A percentile compares a stretch with the other conserved stretches of the same genome.
Evolutionary conservation across 2,113 vertebrate genomes (phyloP).

Genomic region (Amblyornis subalaris): DNA sequence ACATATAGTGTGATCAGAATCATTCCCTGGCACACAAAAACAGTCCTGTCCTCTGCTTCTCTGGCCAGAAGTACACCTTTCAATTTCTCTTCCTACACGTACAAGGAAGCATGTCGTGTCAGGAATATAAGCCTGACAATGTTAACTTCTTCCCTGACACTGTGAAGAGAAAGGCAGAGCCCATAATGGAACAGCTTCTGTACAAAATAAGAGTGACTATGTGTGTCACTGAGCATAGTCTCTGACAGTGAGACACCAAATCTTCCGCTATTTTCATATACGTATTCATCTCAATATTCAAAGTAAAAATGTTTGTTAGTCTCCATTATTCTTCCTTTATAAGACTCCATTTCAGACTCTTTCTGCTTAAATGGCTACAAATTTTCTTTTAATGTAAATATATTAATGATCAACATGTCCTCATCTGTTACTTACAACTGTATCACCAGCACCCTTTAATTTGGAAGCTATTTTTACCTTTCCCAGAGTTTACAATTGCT

Average conservation of each 20-base stretch:
- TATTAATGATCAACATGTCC: not conserved
- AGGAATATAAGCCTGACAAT: not conserved
- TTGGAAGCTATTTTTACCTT: not conserved
- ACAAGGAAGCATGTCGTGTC: not conserved
- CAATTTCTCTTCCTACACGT: not conserved
- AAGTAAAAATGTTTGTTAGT: not conserved
- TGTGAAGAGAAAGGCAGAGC: not conserved
- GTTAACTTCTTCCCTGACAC: not conserved
- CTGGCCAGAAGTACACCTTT: not conserved
- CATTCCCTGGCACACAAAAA: not conserved
- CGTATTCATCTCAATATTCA: not conserved
- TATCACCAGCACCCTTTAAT: not conserved
- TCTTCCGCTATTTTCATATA: not conserved
- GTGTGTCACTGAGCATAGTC: not conserved
- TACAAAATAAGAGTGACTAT: not conserved
- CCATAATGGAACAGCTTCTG: not conserved
- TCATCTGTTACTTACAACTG: not conserved
- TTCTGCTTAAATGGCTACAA: not conserved
- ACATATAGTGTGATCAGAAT: not conserved
- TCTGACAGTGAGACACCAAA: not conserved
- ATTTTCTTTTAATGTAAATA: not conserved
- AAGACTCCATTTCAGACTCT: not conserved
- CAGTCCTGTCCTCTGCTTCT: not conserved
- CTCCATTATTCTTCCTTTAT: not conserved
- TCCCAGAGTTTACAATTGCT: not conserved